Evolutionary conservation across 2,797 vertebrate species (phyloP).

Genomic region (Myotis myotis): DNA sequence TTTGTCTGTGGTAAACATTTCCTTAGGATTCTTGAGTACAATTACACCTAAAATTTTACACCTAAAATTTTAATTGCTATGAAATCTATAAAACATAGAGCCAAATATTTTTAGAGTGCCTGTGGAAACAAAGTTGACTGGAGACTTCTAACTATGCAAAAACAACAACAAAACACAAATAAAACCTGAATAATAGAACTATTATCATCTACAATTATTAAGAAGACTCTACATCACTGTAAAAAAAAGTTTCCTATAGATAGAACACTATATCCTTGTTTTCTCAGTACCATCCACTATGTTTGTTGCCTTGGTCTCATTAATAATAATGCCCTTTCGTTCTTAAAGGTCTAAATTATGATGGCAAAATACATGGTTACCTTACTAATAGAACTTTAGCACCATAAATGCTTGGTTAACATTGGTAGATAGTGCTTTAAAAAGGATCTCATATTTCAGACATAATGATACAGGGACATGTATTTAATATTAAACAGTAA

Average conservation of each 20-base stretch:
- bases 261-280: background rate
- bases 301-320: background rate
- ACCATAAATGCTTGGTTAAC: background rate
- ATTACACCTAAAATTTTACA: background rate
- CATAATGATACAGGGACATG: background rate
- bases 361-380: background rate
- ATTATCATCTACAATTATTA: conserved; percentile 54
- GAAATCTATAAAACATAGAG: background rate
- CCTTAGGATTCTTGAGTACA: background rate
- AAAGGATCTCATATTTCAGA: background rate
- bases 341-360: background rate
- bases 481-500: conserved; percentile 40
- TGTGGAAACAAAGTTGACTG: conserved; percentile 57
- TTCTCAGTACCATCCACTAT: background rate
- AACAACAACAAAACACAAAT: conserved; percentile 66
- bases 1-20: background rate
- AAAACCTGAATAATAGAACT: conserved; percentile 62
- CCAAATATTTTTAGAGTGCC: conserved; percentile 44
- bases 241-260: conserved; percentile 52
- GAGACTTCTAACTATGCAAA: conserved; percentile 61
- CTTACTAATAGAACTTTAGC: background rate
- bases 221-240: conserved; percentile 57
- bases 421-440: background rate
- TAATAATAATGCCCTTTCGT: background rate
- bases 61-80: conserved; percentile 2